Evolutionary conservation across 2,888 invertebrate genomes (phyloP).

Genomic region (Lobophora halterata): DNA sequence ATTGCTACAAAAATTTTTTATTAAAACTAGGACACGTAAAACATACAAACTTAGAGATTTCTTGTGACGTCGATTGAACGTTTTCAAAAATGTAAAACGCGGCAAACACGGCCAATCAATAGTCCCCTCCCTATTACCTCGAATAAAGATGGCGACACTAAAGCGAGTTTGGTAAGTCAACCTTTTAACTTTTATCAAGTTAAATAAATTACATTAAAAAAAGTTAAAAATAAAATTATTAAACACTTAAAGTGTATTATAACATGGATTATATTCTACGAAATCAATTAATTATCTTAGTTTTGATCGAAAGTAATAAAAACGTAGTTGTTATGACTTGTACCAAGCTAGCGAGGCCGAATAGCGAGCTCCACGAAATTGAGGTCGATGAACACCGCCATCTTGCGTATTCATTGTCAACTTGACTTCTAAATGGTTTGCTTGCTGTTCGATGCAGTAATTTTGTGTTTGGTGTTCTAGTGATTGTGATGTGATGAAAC

Average conservation of each 20-base stretch:
- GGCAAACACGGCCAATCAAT: constrained; percentile 58
- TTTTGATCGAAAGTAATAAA: not conserved
- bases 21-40: constrained; percentile 9
- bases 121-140: constrained; percentile 32
- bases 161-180: constrained; percentile 31
- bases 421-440: constrained; percentile 53
- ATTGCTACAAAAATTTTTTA: constrained; percentile 35
- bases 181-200: constrained; percentile 1
- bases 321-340: constrained; percentile 32
- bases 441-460: constrained; percentile 43
- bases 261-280: not conserved
- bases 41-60: too few relatives aligned
- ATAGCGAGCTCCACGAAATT: constrained; percentile 28
- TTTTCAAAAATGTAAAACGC: not conserved
- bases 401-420: constrained; percentile 70
- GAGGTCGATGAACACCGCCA: constrained; percentile 68
- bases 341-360: constrained; percentile 3
- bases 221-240: not conserved
- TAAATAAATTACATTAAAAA: not conserved
- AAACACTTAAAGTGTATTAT: not conserved
- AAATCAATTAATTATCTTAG: not conserved
- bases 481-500: constrained; percentile 54
- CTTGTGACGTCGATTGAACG: constrained; percentile 5
- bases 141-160: constrained; percentile 60
- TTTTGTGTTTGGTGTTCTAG: constrained; percentile 48